Percentiles rank a stretch among this genome's conserved stretches.
Evolutionary conservation across 2,797 vertebrate species (phyloP).

Genomic region (Enteromius treurensis): DNA sequence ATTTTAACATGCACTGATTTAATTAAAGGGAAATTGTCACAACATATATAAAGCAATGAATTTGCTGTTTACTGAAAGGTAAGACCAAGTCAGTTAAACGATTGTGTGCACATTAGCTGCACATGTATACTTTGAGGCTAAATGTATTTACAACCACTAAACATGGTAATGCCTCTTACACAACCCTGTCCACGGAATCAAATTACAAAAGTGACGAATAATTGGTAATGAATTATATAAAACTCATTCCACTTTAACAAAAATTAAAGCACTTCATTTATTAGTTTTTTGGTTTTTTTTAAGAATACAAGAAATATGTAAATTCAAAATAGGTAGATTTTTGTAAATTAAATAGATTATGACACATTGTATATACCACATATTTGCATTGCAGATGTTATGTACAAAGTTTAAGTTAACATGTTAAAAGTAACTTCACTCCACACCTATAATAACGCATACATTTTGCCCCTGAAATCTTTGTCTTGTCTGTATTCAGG

Average conservation of each 20-base stretch:
- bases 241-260: slow-evolving; percentile 65
- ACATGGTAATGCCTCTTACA: slow-evolving; percentile 68
- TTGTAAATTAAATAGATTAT: slow-evolving; percentile 82
- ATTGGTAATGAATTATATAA: slow-evolving; percentile 64
- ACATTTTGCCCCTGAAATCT: slow-evolving; percentile 54
- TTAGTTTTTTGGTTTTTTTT: slow-evolving; percentile 65
- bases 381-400: slow-evolving; percentile 71
- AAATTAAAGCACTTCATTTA: slow-evolving; percentile 77
- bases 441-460: slow-evolving; percentile 60
- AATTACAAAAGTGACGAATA: slow-evolving; percentile 69
- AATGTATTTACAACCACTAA: slow-evolving; percentile 84
- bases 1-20: slow-evolving; percentile 93
- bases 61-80: slow-evolving; percentile 66
- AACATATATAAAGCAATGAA: slow-evolving; percentile 65
- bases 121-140: slow-evolving; percentile 68
- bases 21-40: slow-evolving; percentile 89
- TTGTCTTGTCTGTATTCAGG: slow-evolving; percentile 53
- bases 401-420: slow-evolving; percentile 53
- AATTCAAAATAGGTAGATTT: slow-evolving; percentile 65
- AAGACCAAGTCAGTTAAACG: slow-evolving; percentile 70
- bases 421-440: slow-evolving; percentile 66
- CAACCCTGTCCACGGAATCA: slow-evolving; percentile 65
- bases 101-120: slow-evolving; percentile 69
- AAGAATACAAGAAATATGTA: slow-evolving; percentile 76
- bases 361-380: slow-evolving; percentile 78